Base-by-base conservation (phyloP, 2,113 vertebrate species). In the Hemichromis elongatus region DNA sequence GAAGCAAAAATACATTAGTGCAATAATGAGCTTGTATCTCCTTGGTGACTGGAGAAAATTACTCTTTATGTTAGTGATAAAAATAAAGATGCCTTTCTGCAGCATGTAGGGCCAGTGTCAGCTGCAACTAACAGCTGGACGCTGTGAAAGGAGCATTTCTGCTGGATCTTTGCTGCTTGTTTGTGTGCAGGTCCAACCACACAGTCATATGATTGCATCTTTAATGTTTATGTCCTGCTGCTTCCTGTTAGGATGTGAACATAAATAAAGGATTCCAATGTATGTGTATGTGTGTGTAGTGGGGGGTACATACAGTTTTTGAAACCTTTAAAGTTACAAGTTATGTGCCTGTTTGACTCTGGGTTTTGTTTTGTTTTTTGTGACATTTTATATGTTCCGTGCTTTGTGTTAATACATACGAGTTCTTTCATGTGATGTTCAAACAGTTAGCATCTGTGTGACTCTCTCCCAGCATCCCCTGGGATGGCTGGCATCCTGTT, bases 231-330 rank as follows among this genome's bases (percentile, higher is more conserved):
- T 92, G 93, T 93, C 88, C 84, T 21, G 63, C 61, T 68, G 73
- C 85, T 95, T 95, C 94, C 94, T 95, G 94, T 95, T 93, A 92
- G 92, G 90, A 91, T 77, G 82, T 77, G 86, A 70, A 91, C 93
- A 91, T 93, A 95, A 94, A 95, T 94, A 94, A 81, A 84, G 55
- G 55, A 90, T 90, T 88, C 88, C 89, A 85, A 90, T 82, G 73
- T 91, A 87, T 85, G 68, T 82, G 52, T 87, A 82, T 87, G 57
- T 70, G n/a, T 84, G 40, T 85, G 33, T 87, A 59, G 85, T 9
- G 8, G 37, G 9, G 42, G 6, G 35, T 40, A n/a, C 21, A 26
- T 16, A 45, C 37, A 18, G 66, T 84, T 35, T n/a, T 82, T 77
- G 77, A 54, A 3, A 55, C 0, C 21, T 52, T 21, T 3, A 50